Base-by-base conservation (phyloP, 2,797 vertebrate genomes). In the Muscicapa striata region DNA sequence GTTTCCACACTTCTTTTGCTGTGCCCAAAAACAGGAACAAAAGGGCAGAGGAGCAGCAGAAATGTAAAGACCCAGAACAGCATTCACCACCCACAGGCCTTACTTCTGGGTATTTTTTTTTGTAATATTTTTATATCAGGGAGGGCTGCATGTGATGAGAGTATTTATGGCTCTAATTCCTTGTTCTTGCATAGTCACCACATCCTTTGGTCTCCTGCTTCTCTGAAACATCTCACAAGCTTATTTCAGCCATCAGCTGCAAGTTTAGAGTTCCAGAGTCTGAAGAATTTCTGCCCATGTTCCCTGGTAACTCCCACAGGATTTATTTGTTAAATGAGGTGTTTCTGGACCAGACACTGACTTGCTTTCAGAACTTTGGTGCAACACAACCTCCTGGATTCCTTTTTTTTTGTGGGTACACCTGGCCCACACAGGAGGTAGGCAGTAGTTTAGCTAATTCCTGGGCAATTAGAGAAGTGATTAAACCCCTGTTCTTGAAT, bases 11-110 rank as follows among this genome's bases (percentile, higher is more conserved):
- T 92, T 81, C 22, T 68, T 84, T 81, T 64, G 54, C 93, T 94
- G 89, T 91, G 89, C 94, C 94, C 87, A 66, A 85, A 78, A 85
- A 58, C 84, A 78, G 62, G 89, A 95, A 94, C 87, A 93, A 95
- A 95, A 95, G 91, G 87, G 89, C 93, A 91, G 63, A 83, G 49
- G 48, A 91, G 38, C 36, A 79, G 57, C 64, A 90, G 72, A 68
- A 87, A 95, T 66, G 54, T 77, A 85, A 85, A 87, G 84, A 87
- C 52, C 57, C 59, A 85, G 79, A 87, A 80, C 58, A 73, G n/a
- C 26, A 32, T 86, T 94, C 51, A 62, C 82, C 66, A 81, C 84
- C 85, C 76, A 95, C 87, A 69, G 62, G 46, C 46, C 54, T 85
- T 36, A 40, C 32, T 87, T 80, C 34, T 52, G 29, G 8, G 1